phyloP scores from a whole-genome alignment of 1,140 invertebrate species.

The Tetramorium simillimum region DNA sequence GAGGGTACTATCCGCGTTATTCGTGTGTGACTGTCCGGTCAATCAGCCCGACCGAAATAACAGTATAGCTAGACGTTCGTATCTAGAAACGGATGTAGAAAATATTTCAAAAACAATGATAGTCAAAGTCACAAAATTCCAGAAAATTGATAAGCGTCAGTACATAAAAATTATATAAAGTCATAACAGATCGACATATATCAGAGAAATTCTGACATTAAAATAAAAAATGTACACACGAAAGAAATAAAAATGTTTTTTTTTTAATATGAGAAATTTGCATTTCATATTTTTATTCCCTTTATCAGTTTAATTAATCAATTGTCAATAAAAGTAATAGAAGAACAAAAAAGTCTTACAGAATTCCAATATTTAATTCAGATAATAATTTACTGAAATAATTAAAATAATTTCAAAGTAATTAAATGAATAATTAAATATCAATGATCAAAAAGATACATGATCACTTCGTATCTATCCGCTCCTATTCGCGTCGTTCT shows the following conservation, averaged over 20 bases:
- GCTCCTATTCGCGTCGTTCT: conserved; percentile 28
- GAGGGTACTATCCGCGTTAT: conserved; percentile 8
- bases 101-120: neutral
- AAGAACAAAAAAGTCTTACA: neutral
- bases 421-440: neutral
- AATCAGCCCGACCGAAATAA: conserved; percentile 11
- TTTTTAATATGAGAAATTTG: neutral
- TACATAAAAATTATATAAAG: neutral
- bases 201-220: neutral
- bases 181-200: neutral
- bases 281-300: neutral
- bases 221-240: neutral
- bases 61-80: neutral
- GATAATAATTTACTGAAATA: neutral
- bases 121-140: neutral
- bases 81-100: neutral
- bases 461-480: neutral
- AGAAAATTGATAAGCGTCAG: neutral
- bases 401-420: neutral
- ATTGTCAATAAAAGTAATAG: neutral
- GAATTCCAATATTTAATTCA: neutral
- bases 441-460: neutral
- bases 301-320: neutral
- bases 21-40: conserved; percentile 1
- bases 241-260: neutral